phyloP scores from a whole-genome alignment of 2,797 vertebrate species.

The Tapirus indicus region DNA sequence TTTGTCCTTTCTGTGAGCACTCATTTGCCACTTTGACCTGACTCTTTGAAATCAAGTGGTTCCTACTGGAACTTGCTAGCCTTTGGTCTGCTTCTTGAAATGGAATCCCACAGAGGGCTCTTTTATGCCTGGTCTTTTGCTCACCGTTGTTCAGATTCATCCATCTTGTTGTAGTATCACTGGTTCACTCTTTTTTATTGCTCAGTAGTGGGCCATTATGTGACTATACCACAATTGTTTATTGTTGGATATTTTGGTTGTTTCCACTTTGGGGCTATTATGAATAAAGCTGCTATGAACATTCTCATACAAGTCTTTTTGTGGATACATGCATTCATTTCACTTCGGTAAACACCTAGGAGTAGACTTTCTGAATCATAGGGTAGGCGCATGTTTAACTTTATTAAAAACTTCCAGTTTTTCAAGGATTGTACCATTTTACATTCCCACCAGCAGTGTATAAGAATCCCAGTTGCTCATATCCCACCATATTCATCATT shows the following conservation, averaged over 20 bases:
- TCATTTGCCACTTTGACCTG: background rate
- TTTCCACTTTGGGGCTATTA: fast-evolving
- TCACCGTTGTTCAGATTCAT: background rate
- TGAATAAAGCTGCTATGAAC: background rate
- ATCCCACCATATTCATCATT: fast-evolving
- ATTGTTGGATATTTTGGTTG: too few species aligned
- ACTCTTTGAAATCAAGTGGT: background rate
- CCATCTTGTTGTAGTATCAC: fast-evolving
- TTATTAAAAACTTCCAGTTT: too few species aligned
- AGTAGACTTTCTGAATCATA: background rate
- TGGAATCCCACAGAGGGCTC: background rate
- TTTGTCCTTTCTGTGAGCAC: background rate
- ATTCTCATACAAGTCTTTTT: background rate
- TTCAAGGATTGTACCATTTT: too few species aligned
- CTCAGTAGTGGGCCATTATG: fast-evolving
- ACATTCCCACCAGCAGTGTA: too few species aligned
- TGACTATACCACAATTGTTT: fast-evolving
- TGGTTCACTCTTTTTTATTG: fast-evolving
- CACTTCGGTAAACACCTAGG: background rate
- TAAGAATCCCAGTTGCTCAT: too few species aligned
- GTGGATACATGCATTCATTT: background rate
- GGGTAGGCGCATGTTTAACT: background rate
- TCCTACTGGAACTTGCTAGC: background rate
- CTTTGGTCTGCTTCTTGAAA: background rate
- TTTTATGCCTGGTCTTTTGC: fast-evolving